Conservation (phyloP, 2,888 invertebrate genomes). For the Temnothorax ravouxi region DNA sequence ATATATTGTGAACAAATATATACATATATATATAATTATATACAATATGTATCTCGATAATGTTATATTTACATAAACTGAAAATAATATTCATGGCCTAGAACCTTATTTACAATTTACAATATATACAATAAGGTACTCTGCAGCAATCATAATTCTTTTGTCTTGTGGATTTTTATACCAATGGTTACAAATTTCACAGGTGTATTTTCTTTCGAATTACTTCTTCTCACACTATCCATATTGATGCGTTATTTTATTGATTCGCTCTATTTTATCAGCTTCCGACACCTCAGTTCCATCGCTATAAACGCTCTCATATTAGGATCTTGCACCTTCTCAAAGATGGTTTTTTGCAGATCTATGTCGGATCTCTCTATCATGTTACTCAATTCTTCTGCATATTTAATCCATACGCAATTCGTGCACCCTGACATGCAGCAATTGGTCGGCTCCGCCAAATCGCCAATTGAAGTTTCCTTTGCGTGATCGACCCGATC, state of each 20-base stretch:
- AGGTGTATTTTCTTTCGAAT: neutral
- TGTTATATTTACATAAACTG: neutral
- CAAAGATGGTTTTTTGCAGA: constrained; percentile 90
- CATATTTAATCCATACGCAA: constrained; percentile 97
- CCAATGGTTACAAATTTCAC: neutral
- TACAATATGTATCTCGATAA: neutral
- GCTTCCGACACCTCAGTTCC: constrained; percentile 89
- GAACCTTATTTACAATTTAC: neutral
- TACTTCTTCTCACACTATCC: neutral
- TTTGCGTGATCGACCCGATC: neutral
- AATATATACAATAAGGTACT: neutral
- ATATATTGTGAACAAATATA: neutral
- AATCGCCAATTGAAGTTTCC: constrained; percentile 86
- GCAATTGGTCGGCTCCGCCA: constrained; percentile 93
- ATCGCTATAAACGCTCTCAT: constrained; percentile 93
- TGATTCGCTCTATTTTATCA: constrained; percentile 72
- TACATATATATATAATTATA: neutral
- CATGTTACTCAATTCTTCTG: constrained; percentile 91
- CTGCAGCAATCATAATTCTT: neutral
- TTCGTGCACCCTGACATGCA: constrained; percentile 97
- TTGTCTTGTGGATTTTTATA: neutral
- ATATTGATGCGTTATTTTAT: neutral
- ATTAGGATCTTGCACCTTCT: constrained; percentile 92
- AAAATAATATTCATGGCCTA: neutral
- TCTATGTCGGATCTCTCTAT: constrained; percentile 89